Evolutionary conservation across 1,140 invertebrate genomes (phyloP), one percentile per base, ranked within the genome.

Genomic region (Aporrectodea caliginosa): DNA sequence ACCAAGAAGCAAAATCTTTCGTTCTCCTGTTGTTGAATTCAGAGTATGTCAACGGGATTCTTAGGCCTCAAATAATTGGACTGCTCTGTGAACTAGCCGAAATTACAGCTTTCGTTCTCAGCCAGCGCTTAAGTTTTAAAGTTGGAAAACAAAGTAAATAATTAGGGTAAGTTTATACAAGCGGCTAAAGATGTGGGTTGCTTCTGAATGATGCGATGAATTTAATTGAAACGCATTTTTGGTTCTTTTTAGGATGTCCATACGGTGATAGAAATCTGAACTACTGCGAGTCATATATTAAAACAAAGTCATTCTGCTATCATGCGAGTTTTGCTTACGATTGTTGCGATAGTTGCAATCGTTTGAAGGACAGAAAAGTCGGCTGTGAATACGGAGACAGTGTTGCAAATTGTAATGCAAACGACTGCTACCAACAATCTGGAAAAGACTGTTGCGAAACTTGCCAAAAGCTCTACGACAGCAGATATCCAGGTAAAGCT

Each of bases 321-420:
- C 6, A 58, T 22, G 22, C 6, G 22, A 22, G 22, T 58, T 58
- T 58, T 22, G 43, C 43, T 22, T 6, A 58, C 43, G 22, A 58
- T 22, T 58, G 43, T 22, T 58, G 43, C 22, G 43, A 58, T 22
- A 12, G 22, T 22, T 58, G 43, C 43, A 22, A 22, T n/a, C 43
- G 22, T 12, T 12, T 22, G 22, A 22, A 58, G 22, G 22, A 58
- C 6, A 58, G 22, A 12, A 58, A 12, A 58, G 22, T 58, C 22
- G 70, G 70, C 32, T 72, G 70, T 72, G 70, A 72, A 32, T 72
- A 29, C 70, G 70, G 70, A 32, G 70, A 72, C 70, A 2, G 70
- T 27, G 70, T n/a, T 32, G 70, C 2, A 2, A 12, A n/a, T 2
- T 72, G 70, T 27, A 72, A n/a, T 2, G 2, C n/a, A 12, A 12